A percentile compares a stretch with the other conserved stretches of the same genome.
These are phyloP conservation scores for Chondrilla cf. caribensis DNA, from an alignment of 37 sponge, comb jelly and placozoan species.

Conservation along the genomic window DNA sequence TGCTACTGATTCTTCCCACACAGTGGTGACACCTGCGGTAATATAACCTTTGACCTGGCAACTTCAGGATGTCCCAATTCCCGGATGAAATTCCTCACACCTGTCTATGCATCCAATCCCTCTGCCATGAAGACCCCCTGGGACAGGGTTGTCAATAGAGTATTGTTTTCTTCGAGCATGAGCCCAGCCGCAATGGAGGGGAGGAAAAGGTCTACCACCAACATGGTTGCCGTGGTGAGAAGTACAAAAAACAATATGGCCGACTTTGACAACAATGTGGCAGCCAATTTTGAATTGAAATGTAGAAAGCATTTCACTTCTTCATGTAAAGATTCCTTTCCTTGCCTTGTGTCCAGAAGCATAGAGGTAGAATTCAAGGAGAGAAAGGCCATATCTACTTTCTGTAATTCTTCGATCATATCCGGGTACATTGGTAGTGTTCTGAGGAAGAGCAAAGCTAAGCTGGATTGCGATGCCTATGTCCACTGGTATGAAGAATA, in stretches of 20 bases:
- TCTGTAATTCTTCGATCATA: conserved; percentile 40
- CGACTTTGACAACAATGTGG: neutral
- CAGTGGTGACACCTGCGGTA: too few relatives aligned
- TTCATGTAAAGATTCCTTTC: conserved; percentile 82
- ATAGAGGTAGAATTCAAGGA: conserved; percentile 20
- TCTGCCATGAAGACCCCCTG: conserved; percentile 26
- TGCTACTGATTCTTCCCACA: too few relatives aligned
- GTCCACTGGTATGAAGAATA: conserved; percentile 84
- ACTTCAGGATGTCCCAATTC: conserved; percentile 54
- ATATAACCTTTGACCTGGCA: conserved; percentile 60
- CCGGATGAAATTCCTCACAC: conserved; percentile 46
- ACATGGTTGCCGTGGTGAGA: neutral
- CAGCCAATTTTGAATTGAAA: neutral
- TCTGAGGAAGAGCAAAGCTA: conserved; percentile 27
- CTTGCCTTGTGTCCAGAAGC: conserved; percentile 54
- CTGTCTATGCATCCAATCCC: conserved; percentile 13
- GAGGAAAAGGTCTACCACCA: neutral
- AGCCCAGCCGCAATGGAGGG: neutral
- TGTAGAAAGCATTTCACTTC: conserved; percentile 32
- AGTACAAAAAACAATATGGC: conserved; percentile 9
- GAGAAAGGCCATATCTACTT: conserved; percentile 34
- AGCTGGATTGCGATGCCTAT: conserved; percentile 57
- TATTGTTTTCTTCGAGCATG: neutral
- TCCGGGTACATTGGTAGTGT: conserved; percentile 39
- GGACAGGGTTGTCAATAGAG: conserved; percentile 20